These are phyloP conservation scores for Chiroxiphia lanceolata DNA, from an alignment of 2,797 vertebrate genomes.

Conservation along the genomic window DNA sequence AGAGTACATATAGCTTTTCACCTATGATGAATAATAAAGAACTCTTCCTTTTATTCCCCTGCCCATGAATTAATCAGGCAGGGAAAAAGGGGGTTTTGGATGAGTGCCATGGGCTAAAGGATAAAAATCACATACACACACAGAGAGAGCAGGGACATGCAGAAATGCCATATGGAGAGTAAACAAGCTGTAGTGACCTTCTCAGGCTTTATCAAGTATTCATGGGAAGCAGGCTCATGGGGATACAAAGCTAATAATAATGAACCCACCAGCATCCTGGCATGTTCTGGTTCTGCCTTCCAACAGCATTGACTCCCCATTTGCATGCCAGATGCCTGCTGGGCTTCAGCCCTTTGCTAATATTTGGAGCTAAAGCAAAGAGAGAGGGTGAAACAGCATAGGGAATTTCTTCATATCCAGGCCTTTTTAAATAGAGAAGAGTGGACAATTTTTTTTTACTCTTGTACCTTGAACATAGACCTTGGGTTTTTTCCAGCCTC, in stretches of 20 bases:
- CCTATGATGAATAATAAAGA: not conserved
- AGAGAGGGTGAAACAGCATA: not conserved
- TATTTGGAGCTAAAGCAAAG: not conserved
- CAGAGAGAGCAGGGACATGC: not conserved
- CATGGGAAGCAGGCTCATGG: not conserved
- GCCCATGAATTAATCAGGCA: not conserved
- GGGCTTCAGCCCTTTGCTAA: not conserved
- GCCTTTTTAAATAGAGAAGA: not conserved
- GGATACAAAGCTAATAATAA: conserved; percentile 21
- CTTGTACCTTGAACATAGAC: not conserved
- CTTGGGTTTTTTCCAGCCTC: not conserved
- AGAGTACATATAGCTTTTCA: not conserved
- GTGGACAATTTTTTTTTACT: not conserved
- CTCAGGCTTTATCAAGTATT: not conserved
- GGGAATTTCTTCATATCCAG: not conserved
- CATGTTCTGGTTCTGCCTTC: not conserved
- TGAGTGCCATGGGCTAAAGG: not conserved
- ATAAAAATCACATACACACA: not conserved
- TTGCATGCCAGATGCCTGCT: not conserved
- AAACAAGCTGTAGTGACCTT: conserved; percentile 50
- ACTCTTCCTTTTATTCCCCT: not conserved
- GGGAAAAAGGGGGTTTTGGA: not conserved
- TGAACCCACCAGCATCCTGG: not conserved
- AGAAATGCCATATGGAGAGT: conserved; percentile 32
- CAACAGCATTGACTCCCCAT: fast-evolving